Evolutionary conservation across 2,888 invertebrate genomes (phyloP), one percentile per base, ranked within the genome.

Genomic region (Diplazon laetatorius): DNA sequence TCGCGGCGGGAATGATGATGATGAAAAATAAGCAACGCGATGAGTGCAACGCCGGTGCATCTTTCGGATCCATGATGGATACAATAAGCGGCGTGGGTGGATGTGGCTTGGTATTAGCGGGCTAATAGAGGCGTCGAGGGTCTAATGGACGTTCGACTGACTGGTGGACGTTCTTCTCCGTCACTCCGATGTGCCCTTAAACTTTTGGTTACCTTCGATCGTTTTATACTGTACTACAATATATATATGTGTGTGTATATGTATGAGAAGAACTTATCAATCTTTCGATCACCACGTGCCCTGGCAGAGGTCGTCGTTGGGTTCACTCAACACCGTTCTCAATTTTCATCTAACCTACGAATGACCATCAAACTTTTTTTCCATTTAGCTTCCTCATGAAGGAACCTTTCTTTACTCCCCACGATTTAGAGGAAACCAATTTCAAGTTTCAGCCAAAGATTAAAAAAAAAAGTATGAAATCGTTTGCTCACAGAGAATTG

Each of bases 91-190:
- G 76, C 77, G 82, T 82, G 73, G 76, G 80, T 81, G 77, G 74
- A 78, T 66, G 70, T 73, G 59, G 37, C 66, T 66, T 60, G 70
- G 66, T 75, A 81, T 81, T 74, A 74, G 76, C 68, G 74, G 69
- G 68, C 78, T 85, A 85, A 85, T 84, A 85, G 83, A 85, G 84
- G 80, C 73, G 79, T 83, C 82, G 77, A 66, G 73, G 60, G 59
- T 74, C 77, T 78, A 80, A 83, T 80, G 82, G 83, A 82, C 78
- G 76, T 39, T 59, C 52, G 52, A 9, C 65, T 52, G 66, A 62
- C 20, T 52, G 69, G 39, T 46, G 30, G 25, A 66, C 66, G 37
- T 68, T 42, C 55, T 46, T 68, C 48, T 48, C 37, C 48, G 37
- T 25, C 14, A 18, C 46, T 39, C 35, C 16, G 16, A 42, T 55